Percentiles rank a stretch among this genome's conserved stretches.
phyloP scores from a whole-genome alignment of 2,888 invertebrate species.

The Clunio marinus region DNA sequence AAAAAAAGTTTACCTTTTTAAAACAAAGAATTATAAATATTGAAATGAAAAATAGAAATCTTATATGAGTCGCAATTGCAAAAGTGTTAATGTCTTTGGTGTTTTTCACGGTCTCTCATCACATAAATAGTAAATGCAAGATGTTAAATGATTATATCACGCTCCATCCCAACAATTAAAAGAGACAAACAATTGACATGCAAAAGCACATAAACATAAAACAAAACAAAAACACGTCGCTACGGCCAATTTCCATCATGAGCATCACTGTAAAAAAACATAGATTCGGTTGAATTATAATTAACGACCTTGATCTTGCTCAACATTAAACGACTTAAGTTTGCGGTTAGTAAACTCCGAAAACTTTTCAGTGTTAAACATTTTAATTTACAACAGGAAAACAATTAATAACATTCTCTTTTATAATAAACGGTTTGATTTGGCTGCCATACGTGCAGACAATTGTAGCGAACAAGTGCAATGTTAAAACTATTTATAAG shows the following conservation, averaged over 20 bases:
- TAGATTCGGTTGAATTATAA: conserved; percentile 23
- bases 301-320: conserved; percentile 29
- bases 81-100: background rate
- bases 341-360: conserved; percentile 8
- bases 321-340: conserved; percentile 5
- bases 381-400: no score
- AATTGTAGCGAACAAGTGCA: no score
- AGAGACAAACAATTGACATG: background rate
- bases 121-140: conserved; percentile 6
- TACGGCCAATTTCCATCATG: background rate
- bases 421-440: background rate
- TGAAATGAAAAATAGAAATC: conserved; percentile 1
- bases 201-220: background rate
- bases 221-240: background rate
- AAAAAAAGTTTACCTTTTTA: background rate
- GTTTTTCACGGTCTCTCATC: conserved; percentile 20
- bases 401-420: no score
- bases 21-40: background rate
- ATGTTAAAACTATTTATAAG: no score
- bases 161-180: background rate
- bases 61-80: no score
- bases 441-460: background rate
- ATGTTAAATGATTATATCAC: conserved; percentile 2
- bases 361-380: no score
- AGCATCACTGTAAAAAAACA: background rate